phyloP scores from a whole-genome alignment of 2,797 vertebrate genomes.

The Rhabdophis nuchalis region DNA sequence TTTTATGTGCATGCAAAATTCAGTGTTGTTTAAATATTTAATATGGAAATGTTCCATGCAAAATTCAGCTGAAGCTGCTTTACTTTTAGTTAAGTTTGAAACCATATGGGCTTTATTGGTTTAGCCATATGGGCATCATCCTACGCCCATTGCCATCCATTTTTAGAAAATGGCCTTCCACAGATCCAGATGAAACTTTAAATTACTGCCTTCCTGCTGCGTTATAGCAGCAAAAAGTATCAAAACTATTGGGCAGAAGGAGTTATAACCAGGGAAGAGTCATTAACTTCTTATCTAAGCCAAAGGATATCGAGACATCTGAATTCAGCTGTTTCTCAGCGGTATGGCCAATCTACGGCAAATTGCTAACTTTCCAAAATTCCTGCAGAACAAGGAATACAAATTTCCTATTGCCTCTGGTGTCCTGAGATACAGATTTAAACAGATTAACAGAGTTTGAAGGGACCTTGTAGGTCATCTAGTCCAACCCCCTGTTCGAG shows the following conservation, averaged over 20 bases:
- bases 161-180: constrained; percentile 7
- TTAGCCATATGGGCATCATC: background rate
- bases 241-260: background rate
- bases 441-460: too few relatives aligned
- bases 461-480: too few relatives aligned
- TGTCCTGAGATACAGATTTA: background rate
- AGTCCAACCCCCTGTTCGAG: too few relatives aligned
- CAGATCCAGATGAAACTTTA: background rate
- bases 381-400: background rate
- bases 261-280: background rate
- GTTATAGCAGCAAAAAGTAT: background rate
- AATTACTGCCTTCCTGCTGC: background rate
- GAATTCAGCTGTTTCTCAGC: background rate
- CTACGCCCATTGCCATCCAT: background rate
- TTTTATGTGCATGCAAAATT: background rate
- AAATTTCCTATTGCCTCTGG: background rate
- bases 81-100: background rate
- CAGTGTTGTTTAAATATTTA: background rate
- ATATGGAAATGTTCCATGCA: constrained; percentile 7
- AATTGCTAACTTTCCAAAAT: background rate
- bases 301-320: background rate
- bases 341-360: too few relatives aligned
- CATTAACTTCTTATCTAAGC: background rate
- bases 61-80: background rate
- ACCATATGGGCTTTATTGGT: background rate